phyloP scores from a whole-genome alignment of 2,113 vertebrate genomes.

The Anarhynchus alexandrinus region DNA sequence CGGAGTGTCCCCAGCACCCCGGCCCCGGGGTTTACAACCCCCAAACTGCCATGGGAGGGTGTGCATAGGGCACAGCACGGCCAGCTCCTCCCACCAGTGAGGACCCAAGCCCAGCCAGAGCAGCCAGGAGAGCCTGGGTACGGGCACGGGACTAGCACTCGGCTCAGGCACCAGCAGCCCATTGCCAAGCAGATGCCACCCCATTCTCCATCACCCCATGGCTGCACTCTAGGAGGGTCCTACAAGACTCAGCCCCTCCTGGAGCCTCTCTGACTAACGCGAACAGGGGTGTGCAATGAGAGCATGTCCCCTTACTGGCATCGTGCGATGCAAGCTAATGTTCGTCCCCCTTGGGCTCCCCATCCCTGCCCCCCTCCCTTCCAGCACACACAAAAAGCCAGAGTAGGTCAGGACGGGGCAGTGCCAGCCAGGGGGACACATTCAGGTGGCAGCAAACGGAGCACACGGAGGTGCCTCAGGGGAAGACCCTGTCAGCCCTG shows the following conservation, averaged over 20 bases:
- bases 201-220: not conserved
- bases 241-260: not conserved
- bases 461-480: not conserved
- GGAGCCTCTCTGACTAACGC: not conserved
- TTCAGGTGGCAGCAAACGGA: not conserved
- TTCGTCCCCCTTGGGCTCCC: not conserved
- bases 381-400: not conserved
- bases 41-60: not conserved
- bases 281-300: not conserved
- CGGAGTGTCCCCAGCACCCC: not conserved
- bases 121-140: rapidly evolving
- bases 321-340: rapidly evolving
- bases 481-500: not conserved
- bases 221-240: not conserved
- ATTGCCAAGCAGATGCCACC: not conserved
- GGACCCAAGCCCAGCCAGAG: not conserved
- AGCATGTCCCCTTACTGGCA: not conserved
- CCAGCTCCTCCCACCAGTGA: not conserved
- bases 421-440: not conserved
- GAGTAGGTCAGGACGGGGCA: not conserved
- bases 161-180: not conserved
- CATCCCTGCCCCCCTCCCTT: not conserved
- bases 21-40: not conserved
- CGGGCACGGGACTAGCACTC: rapidly evolving
- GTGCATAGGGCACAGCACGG: rapidly evolving